Conservation (phyloP, 2,113 vertebrate species). For the Hemiscyllium ocellatum region DNA sequence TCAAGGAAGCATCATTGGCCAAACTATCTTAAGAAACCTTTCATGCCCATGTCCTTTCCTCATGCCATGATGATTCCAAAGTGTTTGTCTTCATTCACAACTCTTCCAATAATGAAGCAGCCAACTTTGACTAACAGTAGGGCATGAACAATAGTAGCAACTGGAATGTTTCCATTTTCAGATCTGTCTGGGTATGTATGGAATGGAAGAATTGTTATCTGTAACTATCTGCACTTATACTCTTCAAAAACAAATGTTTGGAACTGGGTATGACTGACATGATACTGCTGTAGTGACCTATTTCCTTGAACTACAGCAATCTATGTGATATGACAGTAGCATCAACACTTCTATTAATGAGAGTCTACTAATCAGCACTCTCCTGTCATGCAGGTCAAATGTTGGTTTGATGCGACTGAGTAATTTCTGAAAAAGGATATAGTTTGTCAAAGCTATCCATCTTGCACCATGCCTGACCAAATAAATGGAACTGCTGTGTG, state of each 20-base stretch:
- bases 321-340: no score
- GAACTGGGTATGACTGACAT: not conserved
- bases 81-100: not conserved
- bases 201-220: not conserved
- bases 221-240: not conserved
- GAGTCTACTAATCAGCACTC: no score
- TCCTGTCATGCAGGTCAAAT: no score
- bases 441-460: no score
- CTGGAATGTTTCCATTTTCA: not conserved
- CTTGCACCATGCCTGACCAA: no score
- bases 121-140: not conserved
- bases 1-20: not conserved
- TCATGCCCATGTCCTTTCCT: not conserved
- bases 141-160: not conserved
- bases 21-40: not conserved
- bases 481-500: no score
- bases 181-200: not conserved
- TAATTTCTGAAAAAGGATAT: no score
- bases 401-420: no score
- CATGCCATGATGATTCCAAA: not conserved
- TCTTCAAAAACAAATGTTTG: not conserved
- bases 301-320: no score
- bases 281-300: no score
- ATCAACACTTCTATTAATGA: no score
- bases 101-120: not conserved